Evolutionary conservation across 2,797 vertebrate species (phyloP).

Genomic region (Sebastes itinus): DNA sequence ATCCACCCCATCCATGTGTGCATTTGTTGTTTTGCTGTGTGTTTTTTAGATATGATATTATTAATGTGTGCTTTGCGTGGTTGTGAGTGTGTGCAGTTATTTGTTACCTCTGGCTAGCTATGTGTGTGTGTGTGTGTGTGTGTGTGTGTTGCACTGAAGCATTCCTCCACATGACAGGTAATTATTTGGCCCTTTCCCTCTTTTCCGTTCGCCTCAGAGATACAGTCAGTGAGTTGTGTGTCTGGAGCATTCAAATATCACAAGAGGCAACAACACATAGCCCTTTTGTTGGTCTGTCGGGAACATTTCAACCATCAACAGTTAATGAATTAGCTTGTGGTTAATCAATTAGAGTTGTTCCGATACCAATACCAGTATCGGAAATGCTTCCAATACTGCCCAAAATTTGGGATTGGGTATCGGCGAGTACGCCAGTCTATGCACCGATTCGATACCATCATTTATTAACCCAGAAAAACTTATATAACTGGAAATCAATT

Average conservation of each 20-base stretch:
- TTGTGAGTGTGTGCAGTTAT: conserved; percentile 23
- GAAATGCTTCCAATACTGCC: no score
- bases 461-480: no score
- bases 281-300: not conserved
- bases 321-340: conserved; percentile 18
- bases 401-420: no score
- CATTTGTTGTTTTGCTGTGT: conserved; percentile 20
- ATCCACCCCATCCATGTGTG: conserved; percentile 38
- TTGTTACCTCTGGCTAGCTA: conserved; percentile 13
- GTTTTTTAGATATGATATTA: not conserved
- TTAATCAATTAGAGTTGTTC: not conserved
- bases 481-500: no score
- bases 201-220: conserved; percentile 7
- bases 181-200: conserved; percentile 26
- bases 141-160: conserved; percentile 22
- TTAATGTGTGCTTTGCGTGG: conserved; percentile 32
- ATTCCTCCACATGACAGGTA: conserved; percentile 28
- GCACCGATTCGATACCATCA: rapidly evolving
- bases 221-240: conserved; percentile 15
- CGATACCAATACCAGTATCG: no score
- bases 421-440: no score
- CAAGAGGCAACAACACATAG: not conserved
- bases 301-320: conserved; percentile 1
- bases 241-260: conserved; percentile 30
- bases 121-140: conserved; percentile 10